These are phyloP conservation scores for Tetragnatha montana DNA, from an alignment of 2,888 invertebrate species.

Conservation along the genomic window DNA sequence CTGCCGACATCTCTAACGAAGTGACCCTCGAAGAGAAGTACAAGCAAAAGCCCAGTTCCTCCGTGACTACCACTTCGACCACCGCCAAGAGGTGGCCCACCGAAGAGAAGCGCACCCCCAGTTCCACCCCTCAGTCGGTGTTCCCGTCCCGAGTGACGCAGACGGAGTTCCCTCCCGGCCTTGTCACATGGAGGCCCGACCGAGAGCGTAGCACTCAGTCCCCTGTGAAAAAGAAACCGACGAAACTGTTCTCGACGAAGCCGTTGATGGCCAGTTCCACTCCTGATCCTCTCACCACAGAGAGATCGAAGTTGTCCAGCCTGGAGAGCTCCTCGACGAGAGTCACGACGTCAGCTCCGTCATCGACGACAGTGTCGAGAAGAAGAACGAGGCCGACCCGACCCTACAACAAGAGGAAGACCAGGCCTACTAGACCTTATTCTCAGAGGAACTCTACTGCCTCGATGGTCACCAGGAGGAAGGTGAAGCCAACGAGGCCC, in stretches of 20 bases:
- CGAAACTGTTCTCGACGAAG: conserved; percentile 53
- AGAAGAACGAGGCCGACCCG: conserved; percentile 56
- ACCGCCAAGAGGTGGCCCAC: background rate
- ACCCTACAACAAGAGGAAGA: conserved; percentile 45
- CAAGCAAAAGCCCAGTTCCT: conserved; percentile 30
- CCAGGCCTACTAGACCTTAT: conserved; percentile 53
- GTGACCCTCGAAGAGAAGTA: conserved; percentile 35
- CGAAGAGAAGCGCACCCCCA: background rate
- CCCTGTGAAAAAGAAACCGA: conserved; percentile 52
- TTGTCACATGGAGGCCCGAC: conserved; percentile 59
- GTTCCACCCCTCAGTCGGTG: background rate
- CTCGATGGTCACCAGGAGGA: conserved; percentile 17
- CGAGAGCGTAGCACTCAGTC: conserved; percentile 2
- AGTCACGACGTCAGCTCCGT: conserved; percentile 10
- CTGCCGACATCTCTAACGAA: conserved; percentile 39
- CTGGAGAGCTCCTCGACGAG: background rate
- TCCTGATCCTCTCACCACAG: background rate
- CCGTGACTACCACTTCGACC: background rate
- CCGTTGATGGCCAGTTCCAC: conserved; percentile 54
- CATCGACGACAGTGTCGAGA: conserved; percentile 31
- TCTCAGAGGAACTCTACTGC: conserved; percentile 20
- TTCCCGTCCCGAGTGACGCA: background rate
- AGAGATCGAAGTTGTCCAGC: background rate
- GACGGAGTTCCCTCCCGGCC: conserved; percentile 61
- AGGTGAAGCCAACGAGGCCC: conserved; percentile 50